Base-by-base conservation (phyloP, 2,797 vertebrate species). In the Ctenopoma kingsleyae region DNA sequence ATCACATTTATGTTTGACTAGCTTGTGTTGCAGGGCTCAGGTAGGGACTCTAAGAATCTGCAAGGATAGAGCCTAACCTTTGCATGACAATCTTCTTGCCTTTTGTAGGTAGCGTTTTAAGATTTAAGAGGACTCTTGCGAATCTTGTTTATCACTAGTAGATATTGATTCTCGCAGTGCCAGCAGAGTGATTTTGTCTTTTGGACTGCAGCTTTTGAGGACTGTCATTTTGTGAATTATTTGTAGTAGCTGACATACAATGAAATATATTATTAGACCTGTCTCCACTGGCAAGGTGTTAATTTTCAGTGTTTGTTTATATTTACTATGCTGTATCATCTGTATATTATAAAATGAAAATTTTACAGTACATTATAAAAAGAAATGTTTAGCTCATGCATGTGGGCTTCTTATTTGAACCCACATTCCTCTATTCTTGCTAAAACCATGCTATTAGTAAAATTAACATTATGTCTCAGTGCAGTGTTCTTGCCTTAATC, bases 401-500 rank as follows among this genome's bases (percentile, higher is more conserved):
- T 11, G 4, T 17, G n/a, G 7, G 20, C 3, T 56, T 54, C 20
- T 27, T n/a, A 22, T 47, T 46, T 74, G 8, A 57, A 50, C 19
- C 43, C 23, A 16, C n/a, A 58, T 65, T 27, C 51, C 53, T 69
- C 44, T 27, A 44, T 22, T 75, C 53, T 68, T 47, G 23, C 58
- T 77, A 76, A 87, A 76, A 63, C 71, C 80, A 74, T 81, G 77
- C 78, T 78, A 79, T 92, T 90, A 88, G 38, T 76, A 83, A 82
- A 88, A 90, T 80, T 22, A 49, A 92, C 89, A 87, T 88, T 81
- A 91, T 86, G 63, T 82, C 82, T 68, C 67, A 48, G 71, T 61
- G 66, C 62, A 22, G 60, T 87, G 70, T 85, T 82, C 82, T 69
- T 77, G 73, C 84, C 82, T 81, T 73, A 87, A 90, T 92, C 91